A percentile compares a stretch with the other conserved stretches of the same genome.
Conservation (phyloP, 2,797 vertebrate genomes). For the Eidolon dupreanum region DNA sequence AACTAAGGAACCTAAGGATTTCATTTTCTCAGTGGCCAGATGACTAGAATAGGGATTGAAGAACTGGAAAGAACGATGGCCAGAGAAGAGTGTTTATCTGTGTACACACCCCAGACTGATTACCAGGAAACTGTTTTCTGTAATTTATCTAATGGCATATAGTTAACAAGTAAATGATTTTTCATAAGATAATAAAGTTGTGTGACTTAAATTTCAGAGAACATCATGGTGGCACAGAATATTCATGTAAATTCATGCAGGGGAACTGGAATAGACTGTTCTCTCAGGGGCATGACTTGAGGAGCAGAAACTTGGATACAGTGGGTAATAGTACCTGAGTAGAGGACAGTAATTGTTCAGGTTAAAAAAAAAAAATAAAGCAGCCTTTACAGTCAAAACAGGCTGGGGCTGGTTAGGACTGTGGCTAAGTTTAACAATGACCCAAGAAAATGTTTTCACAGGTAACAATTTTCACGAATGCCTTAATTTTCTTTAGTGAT, state of each 20-base stretch:
- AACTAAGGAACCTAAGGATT: background rate
- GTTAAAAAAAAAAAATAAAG: background rate
- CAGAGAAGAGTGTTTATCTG: background rate
- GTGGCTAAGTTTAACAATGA: background rate
- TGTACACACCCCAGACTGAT: background rate
- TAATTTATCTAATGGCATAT: background rate
- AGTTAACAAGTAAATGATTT: background rate
- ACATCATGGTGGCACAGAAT: background rate
- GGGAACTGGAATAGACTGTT: accelerated
- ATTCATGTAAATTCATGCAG: background rate
- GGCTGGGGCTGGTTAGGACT: background rate
- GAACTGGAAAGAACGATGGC: background rate
- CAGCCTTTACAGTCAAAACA: background rate
- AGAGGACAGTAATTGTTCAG: background rate
- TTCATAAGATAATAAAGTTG: background rate
- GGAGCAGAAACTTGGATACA: background rate
- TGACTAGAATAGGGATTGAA: background rate
- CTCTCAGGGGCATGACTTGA: background rate
- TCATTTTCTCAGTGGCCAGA: background rate
- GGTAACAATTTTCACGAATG: background rate
- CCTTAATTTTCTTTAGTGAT: background rate
- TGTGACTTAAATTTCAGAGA: background rate
- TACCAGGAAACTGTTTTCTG: background rate
- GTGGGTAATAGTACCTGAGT: background rate
- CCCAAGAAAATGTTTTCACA: background rate